These are phyloP conservation scores for Ctenosaura bakeri DNA, from an alignment of 2,797 vertebrate species.

Conservation along the genomic window DNA sequence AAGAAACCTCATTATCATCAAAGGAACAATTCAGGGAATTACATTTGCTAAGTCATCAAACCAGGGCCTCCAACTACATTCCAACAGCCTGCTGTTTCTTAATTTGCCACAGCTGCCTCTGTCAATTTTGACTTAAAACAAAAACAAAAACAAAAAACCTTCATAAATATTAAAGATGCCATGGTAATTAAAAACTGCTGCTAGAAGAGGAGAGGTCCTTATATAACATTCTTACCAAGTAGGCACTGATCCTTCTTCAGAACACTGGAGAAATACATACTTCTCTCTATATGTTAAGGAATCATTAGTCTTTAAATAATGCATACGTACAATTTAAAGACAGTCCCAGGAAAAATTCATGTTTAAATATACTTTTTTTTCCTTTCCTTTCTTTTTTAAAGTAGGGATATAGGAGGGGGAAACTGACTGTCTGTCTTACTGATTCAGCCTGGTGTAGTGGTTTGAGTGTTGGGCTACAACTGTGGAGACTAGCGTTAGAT, in stretches of 20 bases:
- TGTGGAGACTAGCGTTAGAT: no score
- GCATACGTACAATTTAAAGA: neutral
- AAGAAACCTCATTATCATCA: conserved; percentile 15
- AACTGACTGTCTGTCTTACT: conserved; percentile 49
- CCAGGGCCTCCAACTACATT: neutral
- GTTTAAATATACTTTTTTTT: neutral
- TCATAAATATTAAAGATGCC: conserved; percentile 34
- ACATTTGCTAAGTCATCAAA: conserved; percentile 38
- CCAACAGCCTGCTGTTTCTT: conserved; percentile 20
- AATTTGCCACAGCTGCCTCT: conserved; percentile 29
- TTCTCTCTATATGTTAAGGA: no score
- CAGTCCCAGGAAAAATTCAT: conserved; percentile 8
- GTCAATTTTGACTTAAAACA: neutral
- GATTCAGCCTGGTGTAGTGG: no score
- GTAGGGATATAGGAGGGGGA: neutral
- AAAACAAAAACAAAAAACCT: neutral
- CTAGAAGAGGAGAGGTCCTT: neutral
- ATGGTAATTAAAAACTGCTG: conserved; percentile 29
- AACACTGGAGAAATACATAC: conserved; percentile 2
- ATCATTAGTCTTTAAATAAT: neutral
- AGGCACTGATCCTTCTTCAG: neutral
- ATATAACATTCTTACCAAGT: neutral
- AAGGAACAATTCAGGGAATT: conserved; percentile 21
- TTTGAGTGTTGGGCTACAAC: no score
- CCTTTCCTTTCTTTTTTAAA: neutral